Conservation (phyloP, 2,888 invertebrate genomes). For the Himalopsyche kuldschensis region DNA sequence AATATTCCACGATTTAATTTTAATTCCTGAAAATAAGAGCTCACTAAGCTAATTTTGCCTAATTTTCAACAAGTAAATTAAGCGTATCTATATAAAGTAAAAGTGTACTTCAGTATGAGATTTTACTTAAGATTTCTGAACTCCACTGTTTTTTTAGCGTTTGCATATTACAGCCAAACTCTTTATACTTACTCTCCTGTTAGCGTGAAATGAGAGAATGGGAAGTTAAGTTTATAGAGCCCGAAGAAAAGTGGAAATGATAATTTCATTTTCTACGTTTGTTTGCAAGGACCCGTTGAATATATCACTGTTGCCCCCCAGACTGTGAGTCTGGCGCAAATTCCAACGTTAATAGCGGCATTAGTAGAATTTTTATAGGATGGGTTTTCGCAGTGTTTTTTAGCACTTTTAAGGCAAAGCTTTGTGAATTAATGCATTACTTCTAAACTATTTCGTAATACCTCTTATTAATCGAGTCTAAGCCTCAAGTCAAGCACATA, state of each 20-base stretch:
- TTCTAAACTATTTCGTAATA: conserved; percentile 18
- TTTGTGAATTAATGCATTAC: conserved; percentile 30
- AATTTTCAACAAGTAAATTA: too few species aligned
- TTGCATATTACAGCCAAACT: conserved; percentile 10
- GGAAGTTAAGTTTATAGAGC: conserved; percentile 18
- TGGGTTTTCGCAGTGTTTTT: conserved; percentile 12
- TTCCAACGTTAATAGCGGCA: conserved; percentile 26
- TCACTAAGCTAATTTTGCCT: too few species aligned
- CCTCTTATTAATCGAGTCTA: conserved; percentile 28
- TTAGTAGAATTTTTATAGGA: conserved; percentile 26
- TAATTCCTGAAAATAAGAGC: too few species aligned
- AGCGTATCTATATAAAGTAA: too few species aligned
- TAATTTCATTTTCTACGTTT: conserved; percentile 28
- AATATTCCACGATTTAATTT: too few species aligned
- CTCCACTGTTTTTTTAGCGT: background rate
- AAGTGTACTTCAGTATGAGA: background rate
- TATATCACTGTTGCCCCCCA: conserved; percentile 6
- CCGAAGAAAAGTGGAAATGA: conserved; percentile 27
- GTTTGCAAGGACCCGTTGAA: conserved; percentile 23
- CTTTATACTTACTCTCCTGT: conserved; percentile 10
- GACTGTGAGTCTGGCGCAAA: conserved; percentile 12
- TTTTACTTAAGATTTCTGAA: background rate
- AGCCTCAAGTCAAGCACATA: background rate
- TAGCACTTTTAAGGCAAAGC: conserved; percentile 7
- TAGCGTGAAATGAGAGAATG: conserved; percentile 25